Base-by-base conservation (phyloP, 2,888 invertebrate genomes). In the Lasioglossum pauxillum region DNA sequence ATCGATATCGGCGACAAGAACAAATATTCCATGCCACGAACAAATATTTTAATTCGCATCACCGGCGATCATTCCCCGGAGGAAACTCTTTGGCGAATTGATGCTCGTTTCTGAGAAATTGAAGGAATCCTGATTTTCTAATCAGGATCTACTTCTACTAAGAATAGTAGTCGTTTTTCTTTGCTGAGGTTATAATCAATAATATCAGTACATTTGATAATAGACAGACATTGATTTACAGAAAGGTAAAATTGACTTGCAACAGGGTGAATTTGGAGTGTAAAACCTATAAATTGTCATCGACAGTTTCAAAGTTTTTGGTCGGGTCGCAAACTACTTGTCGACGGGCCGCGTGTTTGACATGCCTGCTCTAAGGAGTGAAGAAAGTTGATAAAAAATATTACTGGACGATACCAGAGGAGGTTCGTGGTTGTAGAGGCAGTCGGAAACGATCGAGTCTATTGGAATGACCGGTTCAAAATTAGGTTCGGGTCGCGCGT, bases 401-500 rank as follows among this genome's bases (percentile, higher is more conserved):
- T 38, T 12, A 38, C 8, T 38, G 69, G 23, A 5, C 23, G 23
- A 69, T 41, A 14, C n/a, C 0, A 67, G 31, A 10, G 35, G 0
- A 23, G 19, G 19, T 19, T 67, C 35, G 35, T 19, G 35, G 35
- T 64, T 7, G 71, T 57, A 72, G 53, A 35, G 19, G 16, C 35
- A 46, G 60, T 44, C 64, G 64, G 53, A 35, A 46, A 71, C 53
- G 57, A 53, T 35, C n/a, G 4, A 82, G 71, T 72, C 82, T 78
- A 38, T 74, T 53, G 44, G 73, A 35, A 49, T 27, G 84, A 71
- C 80, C 81, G 87, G 23, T 89, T 89, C 72, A 74, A 85, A 89
- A 89, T 88, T 88, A 90, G 88, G 88, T 82, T 79, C 74, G 57
- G 72, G 85, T 78, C 84, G 80, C 85, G 88, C 81, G 89, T 88